Evolutionary conservation across 92 coral and sea anemone species (phyloP).

Genomic region (Umimayanthus chanpuru): DNA sequence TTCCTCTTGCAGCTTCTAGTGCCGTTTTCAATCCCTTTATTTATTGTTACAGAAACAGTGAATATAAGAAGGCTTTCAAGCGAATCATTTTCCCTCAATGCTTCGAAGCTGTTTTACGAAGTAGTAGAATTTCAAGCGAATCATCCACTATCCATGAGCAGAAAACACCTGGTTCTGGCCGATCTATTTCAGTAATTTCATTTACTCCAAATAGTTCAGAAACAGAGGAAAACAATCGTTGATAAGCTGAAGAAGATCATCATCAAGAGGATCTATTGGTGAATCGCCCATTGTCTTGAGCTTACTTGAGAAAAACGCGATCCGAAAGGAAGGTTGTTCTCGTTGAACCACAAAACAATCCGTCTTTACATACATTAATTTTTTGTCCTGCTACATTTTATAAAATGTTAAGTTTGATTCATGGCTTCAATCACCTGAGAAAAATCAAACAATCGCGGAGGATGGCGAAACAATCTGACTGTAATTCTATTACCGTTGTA

Average conservation of each 20-base stretch:
- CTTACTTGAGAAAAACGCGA: neutral
- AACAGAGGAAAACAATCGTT: neutral
- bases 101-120: neutral
- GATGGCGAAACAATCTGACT: too few species aligned
- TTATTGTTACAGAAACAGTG: neutral
- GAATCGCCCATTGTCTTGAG: neutral
- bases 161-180: neutral
- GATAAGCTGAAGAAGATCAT: too few species aligned
- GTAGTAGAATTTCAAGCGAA: neutral
- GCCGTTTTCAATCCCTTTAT: neutral
- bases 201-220: neutral
- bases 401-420: too few species aligned
- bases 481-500: too few species aligned
- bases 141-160: neutral
- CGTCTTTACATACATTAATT: too few species aligned
- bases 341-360: too few species aligned
- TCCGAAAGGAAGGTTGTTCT: neutral
- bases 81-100: neutral
- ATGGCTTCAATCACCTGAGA: too few species aligned
- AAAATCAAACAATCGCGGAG: too few species aligned
- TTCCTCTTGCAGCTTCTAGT: slow-evolving; percentile 6
- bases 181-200: slow-evolving; percentile 4
- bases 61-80: neutral
- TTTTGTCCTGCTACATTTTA: too few species aligned
- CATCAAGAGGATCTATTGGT: too few species aligned